phyloP scores from a whole-genome alignment of 37 sponge, comb jelly and placozoan genomes.

The Lycopodina hypogea region DNA sequence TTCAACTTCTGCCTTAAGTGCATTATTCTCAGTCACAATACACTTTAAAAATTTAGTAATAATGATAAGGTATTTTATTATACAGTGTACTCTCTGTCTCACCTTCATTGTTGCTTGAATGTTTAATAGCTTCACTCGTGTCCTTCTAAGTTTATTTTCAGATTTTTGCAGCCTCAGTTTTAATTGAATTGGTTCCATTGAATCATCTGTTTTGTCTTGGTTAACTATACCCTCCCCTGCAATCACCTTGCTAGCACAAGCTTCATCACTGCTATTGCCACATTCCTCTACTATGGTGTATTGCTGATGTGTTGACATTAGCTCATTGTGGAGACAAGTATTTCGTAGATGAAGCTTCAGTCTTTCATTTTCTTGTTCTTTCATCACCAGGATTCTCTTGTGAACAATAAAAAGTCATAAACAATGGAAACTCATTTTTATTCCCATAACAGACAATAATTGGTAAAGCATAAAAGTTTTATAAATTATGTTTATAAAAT shows the following conservation, averaged over 20 bases:
- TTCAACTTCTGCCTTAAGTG: conserved; percentile 11
- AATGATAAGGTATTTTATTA: not conserved
- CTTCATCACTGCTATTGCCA: not conserved
- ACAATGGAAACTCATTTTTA: too few relatives aligned
- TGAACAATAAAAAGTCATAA: not conserved
- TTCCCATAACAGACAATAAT: too few relatives aligned
- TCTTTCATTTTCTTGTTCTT: not conserved
- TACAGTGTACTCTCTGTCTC: not conserved
- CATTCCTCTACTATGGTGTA: not conserved
- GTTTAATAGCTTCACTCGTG: not conserved
- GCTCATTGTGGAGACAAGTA: too few relatives aligned
- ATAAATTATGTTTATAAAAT: too few relatives aligned
- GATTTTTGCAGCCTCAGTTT: conserved; percentile 1
- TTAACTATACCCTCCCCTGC: too few relatives aligned
- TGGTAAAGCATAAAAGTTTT: too few relatives aligned
- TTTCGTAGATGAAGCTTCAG: not conserved
- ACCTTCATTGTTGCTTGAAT: conserved; percentile 3
- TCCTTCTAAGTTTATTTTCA: conserved; percentile 25
- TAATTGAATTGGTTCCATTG: conserved; percentile 14
- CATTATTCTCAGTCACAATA: conserved; percentile 4
- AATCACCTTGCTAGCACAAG: not conserved
- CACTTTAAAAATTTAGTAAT: not conserved
- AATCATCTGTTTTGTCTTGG: not conserved
- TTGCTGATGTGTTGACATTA: too few relatives aligned
- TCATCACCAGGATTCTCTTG: not conserved